Evolutionary conservation across 2,888 invertebrate species (phyloP), one percentile per base, ranked within the genome.

Genomic region (Himalopsyche tibetana): DNA sequence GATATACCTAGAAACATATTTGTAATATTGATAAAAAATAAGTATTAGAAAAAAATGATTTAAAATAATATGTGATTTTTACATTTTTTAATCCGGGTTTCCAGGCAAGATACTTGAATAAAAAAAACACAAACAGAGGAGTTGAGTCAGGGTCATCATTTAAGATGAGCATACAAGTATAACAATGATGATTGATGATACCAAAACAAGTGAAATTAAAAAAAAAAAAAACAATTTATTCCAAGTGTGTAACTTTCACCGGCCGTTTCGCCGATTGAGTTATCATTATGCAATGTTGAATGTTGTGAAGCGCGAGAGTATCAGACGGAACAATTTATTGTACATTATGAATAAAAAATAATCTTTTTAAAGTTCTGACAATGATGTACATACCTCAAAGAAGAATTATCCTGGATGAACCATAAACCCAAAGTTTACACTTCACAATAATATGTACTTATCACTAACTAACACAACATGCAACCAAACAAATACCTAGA

Each of bases 381-480:
- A 6, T 9, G 8, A 69, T 69, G 28, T 69, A 74, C 74, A 15
- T 74, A 74, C 74, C 74, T 74, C 74, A 74, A 74, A 74, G 36
- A 74, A 74, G 36, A 36, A 38, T 38, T 74, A 74, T 74, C 74
- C 74, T 36, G 28, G 19, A 74, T 15, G 74, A 74, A 74, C 74
- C 74, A 74, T 74, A 74, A 74, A 74, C 74, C 36, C 74, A 74
- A 74, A 5, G 74, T 36, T 36, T 9, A 74, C 74, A 74, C 74
- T 69, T 74, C 74, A 74, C 74, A 74, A 19, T 12, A 12, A 51
- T 51, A 38, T 28, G 38, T 74, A 36, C 15, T 36, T 69, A 12
- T 74, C 74, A 74, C 74, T 38, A 36, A 74, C 74, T 74, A 36
- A 74, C 74, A 74, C 74, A 74, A 74, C 74, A 74, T 38, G 74